Base-by-base conservation (phyloP, 2,113 vertebrate species). In the Dasyornis broadbenti region DNA sequence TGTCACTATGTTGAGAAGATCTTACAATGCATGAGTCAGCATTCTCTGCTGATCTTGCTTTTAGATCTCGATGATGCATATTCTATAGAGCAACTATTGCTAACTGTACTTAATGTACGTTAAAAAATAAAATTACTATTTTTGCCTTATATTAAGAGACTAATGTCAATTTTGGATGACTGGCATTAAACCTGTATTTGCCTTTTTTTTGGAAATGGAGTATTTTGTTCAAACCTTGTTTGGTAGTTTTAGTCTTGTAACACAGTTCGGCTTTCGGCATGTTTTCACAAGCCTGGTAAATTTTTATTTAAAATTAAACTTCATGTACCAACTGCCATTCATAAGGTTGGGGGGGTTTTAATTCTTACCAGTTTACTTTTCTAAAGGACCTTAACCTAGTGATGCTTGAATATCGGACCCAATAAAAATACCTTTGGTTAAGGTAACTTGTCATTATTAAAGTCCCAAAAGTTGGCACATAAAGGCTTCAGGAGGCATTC, bases 391-490 rank as follows among this genome's bases (percentile, higher is more conserved):
- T 68, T 89, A 88, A 85, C 39, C 40, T 95, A 70, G 40, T 27
- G 33, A 86, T 91, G 90, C 59, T 92, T 90, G 66, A 78, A 77
- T 83, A 91, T 9, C 86, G 45, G 92, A 92, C 59, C 49, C 13
- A 96, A 72, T 94, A 95, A 95, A 97, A 86, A 28, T 88, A 60
- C 24, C 65, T 87, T 96, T 94, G 73, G 63, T 82, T 96, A 95
- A 88, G 77, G 83, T 84, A 71, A 75, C 27, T 86, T 85, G 76
- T 92, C 78, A 54, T 77, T 93, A 85, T 87, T 92, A 85, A 89
- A 19, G 35, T 95, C 59, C 39, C n/a, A 42, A 28, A 64, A 83
- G 76, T 9, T 54, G 31, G 26, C 22, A 40, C 4, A 4, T 86
- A 21, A 66, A 56, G 49, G 37, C 22, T 78, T 71, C 49, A 30